Evolutionary conservation across 2,888 invertebrate species (phyloP).

Genomic region (Drosophila mimica): DNA sequence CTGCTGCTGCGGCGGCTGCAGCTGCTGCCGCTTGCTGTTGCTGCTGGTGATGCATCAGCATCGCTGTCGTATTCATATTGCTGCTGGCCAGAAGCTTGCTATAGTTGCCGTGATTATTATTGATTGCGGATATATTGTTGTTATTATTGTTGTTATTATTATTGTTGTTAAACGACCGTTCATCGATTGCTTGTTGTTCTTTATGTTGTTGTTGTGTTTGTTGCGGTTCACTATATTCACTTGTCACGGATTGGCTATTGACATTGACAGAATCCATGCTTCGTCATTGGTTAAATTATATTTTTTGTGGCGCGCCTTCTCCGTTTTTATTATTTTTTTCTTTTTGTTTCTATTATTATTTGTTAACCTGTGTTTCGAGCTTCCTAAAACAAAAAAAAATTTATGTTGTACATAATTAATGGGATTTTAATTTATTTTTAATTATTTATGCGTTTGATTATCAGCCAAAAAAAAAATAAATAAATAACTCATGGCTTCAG

Average conservation of each 20-base stretch:
- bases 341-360: conserved; percentile 25
- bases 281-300: conserved; percentile 70
- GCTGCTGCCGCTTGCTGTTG: conserved; percentile 73
- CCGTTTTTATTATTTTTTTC: conserved; percentile 17
- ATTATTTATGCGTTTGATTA: conserved; percentile 52
- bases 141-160: conserved; percentile 42
- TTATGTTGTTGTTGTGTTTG: conserved; percentile 64
- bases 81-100: conserved; percentile 51
- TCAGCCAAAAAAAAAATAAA: neutral
- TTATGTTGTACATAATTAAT: conserved; percentile 61
- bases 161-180: conserved; percentile 30
- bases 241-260: conserved; percentile 86
- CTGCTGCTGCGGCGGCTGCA: conserved; percentile 66
- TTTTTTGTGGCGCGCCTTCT: conserved; percentile 21
- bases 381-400: conserved; percentile 49
- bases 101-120: conserved; percentile 47
- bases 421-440: conserved; percentile 76
- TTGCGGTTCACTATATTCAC: conserved; percentile 85
- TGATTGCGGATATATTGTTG: conserved; percentile 57
- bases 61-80: conserved; percentile 80
- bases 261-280: conserved; percentile 87
- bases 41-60: conserved; percentile 83
- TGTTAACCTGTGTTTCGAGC: conserved; percentile 32
- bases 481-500: neutral
- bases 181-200: conserved; percentile 59